phyloP scores from a whole-genome alignment of 2,113 vertebrate species.

The Morone saxatilis region DNA sequence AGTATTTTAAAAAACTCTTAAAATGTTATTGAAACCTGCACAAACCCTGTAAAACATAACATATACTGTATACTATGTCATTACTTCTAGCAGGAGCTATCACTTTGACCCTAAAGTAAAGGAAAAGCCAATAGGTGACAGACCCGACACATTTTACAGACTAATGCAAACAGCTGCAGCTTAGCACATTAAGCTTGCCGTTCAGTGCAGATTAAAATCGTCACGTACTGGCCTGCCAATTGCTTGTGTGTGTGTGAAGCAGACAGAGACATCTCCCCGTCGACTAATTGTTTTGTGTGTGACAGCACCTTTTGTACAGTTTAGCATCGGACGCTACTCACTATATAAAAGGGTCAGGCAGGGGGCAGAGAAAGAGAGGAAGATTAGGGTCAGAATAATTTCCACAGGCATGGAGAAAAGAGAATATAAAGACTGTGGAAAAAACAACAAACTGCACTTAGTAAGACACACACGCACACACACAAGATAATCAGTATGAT shows the following conservation, averaged over 20 bases:
- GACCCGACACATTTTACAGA: slow-evolving; percentile 3
- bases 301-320: slow-evolving; percentile 71
- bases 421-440: slow-evolving; percentile 18
- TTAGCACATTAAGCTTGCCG: slow-evolving; percentile 54
- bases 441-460: slow-evolving; percentile 30
- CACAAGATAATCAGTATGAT: slow-evolving; percentile 36
- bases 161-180: slow-evolving; percentile 44
- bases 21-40: too few species aligned
- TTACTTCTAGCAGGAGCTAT: not conserved
- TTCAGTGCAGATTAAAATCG: slow-evolving; percentile 58
- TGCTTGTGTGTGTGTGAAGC: slow-evolving; percentile 28
- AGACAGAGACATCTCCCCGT: slow-evolving; percentile 76
- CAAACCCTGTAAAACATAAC: not conserved
- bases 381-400: slow-evolving; percentile 76
- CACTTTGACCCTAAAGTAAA: slow-evolving; percentile 16
- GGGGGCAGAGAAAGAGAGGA: slow-evolving; percentile 39
- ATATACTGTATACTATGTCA: too few species aligned
- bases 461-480: slow-evolving; percentile 33
- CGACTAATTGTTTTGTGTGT: slow-evolving; percentile 46
- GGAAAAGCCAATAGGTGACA: slow-evolving; percentile 14
- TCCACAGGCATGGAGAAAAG: slow-evolving; percentile 61
- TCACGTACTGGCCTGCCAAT: not conserved
- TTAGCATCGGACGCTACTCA: slow-evolving; percentile 72
- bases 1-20: too few species aligned
- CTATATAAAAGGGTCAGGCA: slow-evolving; percentile 58